phyloP scores from a whole-genome alignment of 2,888 invertebrate species.

The Agapetus fuscipes region DNA sequence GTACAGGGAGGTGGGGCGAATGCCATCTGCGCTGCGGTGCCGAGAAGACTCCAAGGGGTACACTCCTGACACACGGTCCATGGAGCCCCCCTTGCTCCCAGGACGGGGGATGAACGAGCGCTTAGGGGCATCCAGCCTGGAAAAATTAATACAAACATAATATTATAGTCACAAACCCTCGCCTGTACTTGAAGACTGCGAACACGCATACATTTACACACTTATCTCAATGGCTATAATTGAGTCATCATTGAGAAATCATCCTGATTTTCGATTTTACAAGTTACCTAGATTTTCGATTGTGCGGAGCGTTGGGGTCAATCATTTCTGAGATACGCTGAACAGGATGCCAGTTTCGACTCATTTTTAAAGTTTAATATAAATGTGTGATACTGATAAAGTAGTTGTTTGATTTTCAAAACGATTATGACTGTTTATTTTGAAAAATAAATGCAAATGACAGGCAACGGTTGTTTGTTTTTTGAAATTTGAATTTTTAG shows the following conservation, averaged over 20 bases:
- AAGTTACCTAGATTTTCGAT: conserved; percentile 10
- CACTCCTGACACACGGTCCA: conserved; percentile 17
- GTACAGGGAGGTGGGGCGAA: conserved; percentile 11
- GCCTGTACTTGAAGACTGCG: too few species aligned
- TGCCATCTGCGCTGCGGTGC: conserved; percentile 18
- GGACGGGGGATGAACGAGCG: conserved; percentile 15
- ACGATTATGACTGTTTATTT: too few species aligned
- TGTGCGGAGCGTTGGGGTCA: conserved; percentile 3
- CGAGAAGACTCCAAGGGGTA: conserved; percentile 10
- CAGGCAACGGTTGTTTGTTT: too few species aligned
- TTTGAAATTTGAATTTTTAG: too few species aligned
- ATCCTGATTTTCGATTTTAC: too few species aligned
- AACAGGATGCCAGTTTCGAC: conserved; percentile 1
- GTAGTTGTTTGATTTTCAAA: too few species aligned
- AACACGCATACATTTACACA: too few species aligned
- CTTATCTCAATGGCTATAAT: neutral
- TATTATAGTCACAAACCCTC: too few species aligned
- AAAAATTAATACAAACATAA: neutral
- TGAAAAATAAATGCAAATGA: too few species aligned
- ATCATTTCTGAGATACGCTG: conserved; percentile 11
- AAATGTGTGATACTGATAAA: too few species aligned
- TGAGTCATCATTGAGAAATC: too few species aligned
- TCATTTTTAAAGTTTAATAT: too few species aligned
- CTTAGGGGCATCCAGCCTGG: conserved; percentile 9
- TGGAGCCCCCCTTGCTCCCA: conserved; percentile 2